Conservation (phyloP, 2,888 invertebrate genomes). For the Leptogaster cylindrica region DNA sequence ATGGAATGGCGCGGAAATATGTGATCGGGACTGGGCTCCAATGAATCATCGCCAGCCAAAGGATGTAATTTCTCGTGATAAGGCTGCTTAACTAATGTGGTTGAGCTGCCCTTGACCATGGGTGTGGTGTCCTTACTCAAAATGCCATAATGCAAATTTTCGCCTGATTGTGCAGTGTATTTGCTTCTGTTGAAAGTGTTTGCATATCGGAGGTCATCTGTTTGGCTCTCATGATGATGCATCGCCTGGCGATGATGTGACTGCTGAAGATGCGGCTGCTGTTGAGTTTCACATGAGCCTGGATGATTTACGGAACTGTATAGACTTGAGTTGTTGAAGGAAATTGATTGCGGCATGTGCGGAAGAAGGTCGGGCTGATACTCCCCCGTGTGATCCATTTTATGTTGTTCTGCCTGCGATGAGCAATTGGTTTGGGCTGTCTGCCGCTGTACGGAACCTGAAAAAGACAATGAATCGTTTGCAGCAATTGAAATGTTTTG, state of each 20-base stretch:
- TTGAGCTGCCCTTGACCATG: background rate
- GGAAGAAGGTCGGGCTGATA: constrained; percentile 55
- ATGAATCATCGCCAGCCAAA: constrained; percentile 20
- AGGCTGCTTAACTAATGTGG: constrained; percentile 11
- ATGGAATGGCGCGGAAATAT: constrained; percentile 39
- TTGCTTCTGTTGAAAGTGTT: constrained; percentile 17
- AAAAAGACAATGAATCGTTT: constrained; percentile 28
- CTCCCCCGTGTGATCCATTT: constrained; percentile 49
- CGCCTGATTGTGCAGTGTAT: constrained; percentile 4
- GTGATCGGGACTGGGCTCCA: constrained; percentile 19
- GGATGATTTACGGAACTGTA: constrained; percentile 38
- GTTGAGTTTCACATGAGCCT: constrained; percentile 20
- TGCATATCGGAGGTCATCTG: constrained; percentile 26
- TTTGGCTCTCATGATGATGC: constrained; percentile 16
- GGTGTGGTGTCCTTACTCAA: constrained; percentile 4
- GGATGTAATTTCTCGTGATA: constrained; percentile 2
- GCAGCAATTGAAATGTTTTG: constrained; percentile 6
- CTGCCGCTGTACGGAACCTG: constrained; percentile 49
- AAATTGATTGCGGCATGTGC: constrained; percentile 49
- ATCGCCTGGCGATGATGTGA: constrained; percentile 14
- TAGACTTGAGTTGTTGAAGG: constrained; percentile 35
- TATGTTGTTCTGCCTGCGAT: constrained; percentile 47
- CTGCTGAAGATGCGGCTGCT: constrained; percentile 15
- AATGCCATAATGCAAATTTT: constrained; percentile 22
- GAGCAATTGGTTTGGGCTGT: constrained; percentile 42